phyloP scores from a whole-genome alignment of 2,113 vertebrate genomes.

The Nymphicus hollandicus region DNA sequence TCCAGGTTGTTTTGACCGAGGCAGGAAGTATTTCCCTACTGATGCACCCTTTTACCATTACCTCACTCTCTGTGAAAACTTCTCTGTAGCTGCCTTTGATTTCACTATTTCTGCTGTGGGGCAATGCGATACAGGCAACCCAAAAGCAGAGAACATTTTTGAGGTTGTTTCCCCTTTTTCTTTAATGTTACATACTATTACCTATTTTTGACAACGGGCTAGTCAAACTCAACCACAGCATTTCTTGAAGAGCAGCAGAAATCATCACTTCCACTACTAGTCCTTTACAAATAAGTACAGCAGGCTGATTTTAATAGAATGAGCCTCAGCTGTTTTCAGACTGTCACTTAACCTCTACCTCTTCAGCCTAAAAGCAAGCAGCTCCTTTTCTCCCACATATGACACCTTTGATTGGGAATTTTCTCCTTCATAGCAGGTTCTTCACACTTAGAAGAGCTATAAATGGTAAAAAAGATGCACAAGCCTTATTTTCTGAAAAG shows the following conservation, averaged over 20 bases:
- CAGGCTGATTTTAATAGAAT: not conserved
- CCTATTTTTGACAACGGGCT: not conserved
- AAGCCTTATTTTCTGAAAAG: not conserved
- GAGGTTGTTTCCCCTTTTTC: not conserved
- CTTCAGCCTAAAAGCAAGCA: conserved; percentile 18
- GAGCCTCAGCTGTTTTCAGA: not conserved
- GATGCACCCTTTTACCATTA: not conserved
- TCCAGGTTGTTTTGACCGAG: not conserved
- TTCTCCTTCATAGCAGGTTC: not conserved
- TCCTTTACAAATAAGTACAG: not conserved
- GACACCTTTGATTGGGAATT: conserved; percentile 12
- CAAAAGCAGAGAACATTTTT: not conserved
- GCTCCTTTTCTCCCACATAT: not conserved
- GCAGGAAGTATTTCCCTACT: not conserved
- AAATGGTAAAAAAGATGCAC: not conserved
- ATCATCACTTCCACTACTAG: not conserved
- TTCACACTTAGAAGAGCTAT: not conserved
- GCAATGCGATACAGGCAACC: not conserved
- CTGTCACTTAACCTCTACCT: not conserved
- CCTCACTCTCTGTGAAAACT: not conserved
- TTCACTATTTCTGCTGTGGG: not conserved
- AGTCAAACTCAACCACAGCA: not conserved
- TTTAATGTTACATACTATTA: not conserved
- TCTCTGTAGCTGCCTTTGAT: not conserved
- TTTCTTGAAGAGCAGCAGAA: not conserved